phyloP scores from a whole-genome alignment of 2,797 vertebrate species.

The Silurus aristotelis region DNA sequence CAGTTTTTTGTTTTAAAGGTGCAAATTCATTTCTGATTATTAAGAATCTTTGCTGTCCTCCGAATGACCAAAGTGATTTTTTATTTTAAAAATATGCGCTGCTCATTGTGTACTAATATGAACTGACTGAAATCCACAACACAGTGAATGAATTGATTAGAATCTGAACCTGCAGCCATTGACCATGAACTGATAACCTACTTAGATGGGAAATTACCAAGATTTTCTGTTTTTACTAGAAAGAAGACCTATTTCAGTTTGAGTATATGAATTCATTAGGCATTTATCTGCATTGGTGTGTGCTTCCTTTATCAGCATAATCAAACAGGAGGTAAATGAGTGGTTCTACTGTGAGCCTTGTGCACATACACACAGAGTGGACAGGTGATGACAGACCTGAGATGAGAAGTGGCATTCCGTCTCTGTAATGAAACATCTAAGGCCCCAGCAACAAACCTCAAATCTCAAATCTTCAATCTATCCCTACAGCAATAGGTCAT shows the following conservation, averaged over 20 bases:
- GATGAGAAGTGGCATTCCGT: slow-evolving; percentile 60
- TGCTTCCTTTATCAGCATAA: neutral
- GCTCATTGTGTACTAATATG: too few relatives aligned
- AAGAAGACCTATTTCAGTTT: neutral
- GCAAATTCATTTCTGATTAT: neutral
- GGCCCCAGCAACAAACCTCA: slow-evolving; percentile 68
- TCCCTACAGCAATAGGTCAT: slow-evolving; percentile 22
- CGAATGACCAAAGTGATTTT: neutral
- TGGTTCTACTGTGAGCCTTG: neutral
- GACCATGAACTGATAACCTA: slow-evolving; percentile 19
- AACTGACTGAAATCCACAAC: slow-evolving; percentile 25
- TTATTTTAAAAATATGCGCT: neutral
- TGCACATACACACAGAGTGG: slow-evolving; percentile 33
- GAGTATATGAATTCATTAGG: neutral
- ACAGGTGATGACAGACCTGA: slow-evolving; percentile 67
- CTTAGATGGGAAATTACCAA: neutral
- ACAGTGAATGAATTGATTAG: slow-evolving; percentile 6
- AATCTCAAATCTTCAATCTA: slow-evolving; percentile 59
- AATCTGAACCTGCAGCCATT: slow-evolving; percentile 3
- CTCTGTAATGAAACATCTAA: slow-evolving; percentile 70
- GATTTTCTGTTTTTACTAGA: neutral
- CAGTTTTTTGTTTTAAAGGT: neutral
- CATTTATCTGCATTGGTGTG: neutral
- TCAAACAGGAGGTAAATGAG: neutral
- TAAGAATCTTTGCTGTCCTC: neutral